phyloP scores from a whole-genome alignment of 2,797 vertebrate species.

The Alcedo quadribrachys region DNA sequence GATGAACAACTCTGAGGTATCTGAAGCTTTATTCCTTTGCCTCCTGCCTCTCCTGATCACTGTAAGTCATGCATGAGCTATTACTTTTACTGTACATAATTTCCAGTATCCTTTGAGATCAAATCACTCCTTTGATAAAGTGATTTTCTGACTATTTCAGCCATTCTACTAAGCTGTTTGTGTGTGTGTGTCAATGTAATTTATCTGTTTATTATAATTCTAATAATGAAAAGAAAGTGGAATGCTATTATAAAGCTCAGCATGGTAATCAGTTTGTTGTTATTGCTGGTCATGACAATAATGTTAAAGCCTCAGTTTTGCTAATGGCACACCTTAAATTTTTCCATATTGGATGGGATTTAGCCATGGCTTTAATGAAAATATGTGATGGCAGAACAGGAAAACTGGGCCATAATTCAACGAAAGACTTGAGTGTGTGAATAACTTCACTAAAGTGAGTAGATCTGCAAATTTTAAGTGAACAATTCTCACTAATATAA shows the following conservation, averaged over 20 bases:
- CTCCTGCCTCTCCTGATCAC: constrained; percentile 64
- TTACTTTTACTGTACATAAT: constrained; percentile 70
- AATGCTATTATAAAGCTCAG: constrained; percentile 71
- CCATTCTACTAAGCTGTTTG: constrained; percentile 61
- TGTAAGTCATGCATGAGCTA: constrained; percentile 71
- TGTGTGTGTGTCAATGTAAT: constrained; percentile 48
- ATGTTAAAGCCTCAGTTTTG: constrained; percentile 39
- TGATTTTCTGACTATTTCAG: constrained; percentile 66
- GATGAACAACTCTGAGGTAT: constrained; percentile 49
- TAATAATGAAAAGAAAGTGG: constrained; percentile 66
- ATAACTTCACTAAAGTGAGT: not conserved
- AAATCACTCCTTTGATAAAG: constrained; percentile 64
- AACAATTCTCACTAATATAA: not conserved
- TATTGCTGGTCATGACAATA: constrained; percentile 58
- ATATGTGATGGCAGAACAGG: not conserved
- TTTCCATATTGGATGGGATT: constrained; percentile 17
- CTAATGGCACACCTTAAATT: constrained; percentile 10
- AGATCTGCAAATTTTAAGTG: not conserved
- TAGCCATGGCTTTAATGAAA: not conserved
- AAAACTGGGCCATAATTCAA: not conserved
- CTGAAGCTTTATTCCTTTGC: constrained; percentile 55
- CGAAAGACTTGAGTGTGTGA: not conserved
- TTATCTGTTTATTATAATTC: constrained; percentile 75
- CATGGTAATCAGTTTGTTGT: constrained; percentile 72
- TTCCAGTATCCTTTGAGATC: constrained; percentile 70